Conservation (phyloP, 2,888 invertebrate genomes). For the Cistogaster globosa region DNA sequence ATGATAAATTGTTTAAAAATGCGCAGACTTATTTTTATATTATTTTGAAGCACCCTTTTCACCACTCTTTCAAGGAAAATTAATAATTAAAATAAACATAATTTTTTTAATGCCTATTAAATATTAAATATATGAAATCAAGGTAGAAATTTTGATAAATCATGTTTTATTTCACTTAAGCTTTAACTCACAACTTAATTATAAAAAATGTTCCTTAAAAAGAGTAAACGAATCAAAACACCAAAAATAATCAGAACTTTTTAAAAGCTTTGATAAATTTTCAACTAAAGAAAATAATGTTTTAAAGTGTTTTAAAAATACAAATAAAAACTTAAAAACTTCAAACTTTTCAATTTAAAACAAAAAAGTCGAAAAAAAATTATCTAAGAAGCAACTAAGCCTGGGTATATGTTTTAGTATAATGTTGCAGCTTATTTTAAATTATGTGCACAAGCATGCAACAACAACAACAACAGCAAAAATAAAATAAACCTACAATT, state of each 20-base stretch:
- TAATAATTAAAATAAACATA: too few species aligned
- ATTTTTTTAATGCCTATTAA: too few species aligned
- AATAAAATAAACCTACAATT: neutral
- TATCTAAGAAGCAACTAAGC: neutral
- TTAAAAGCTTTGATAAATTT: neutral
- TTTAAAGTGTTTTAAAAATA: slow-evolving; percentile 53
- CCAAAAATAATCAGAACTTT: neutral
- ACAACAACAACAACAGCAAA: too few species aligned
- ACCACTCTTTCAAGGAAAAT: too few species aligned
- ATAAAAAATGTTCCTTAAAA: too few species aligned
- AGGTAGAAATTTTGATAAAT: neutral
- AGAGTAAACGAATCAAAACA: neutral
- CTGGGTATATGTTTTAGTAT: slow-evolving; percentile 18
- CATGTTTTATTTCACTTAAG: neutral
- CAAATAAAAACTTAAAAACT: slow-evolving; percentile 56
- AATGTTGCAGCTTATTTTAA: slow-evolving; percentile 41
- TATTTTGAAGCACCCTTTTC: too few species aligned
- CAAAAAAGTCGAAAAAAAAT: slow-evolving; percentile 1
- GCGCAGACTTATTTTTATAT: too few species aligned
- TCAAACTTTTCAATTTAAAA: slow-evolving; percentile 29
- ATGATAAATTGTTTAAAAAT: too few species aligned
- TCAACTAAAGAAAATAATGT: neutral
- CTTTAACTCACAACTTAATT: too few species aligned
- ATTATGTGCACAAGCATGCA: slow-evolving; percentile 4
- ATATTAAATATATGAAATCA: neutral